Percentiles rank a stretch among this genome's conserved stretches.
phyloP scores from a whole-genome alignment of 2,113 vertebrate genomes.

The Gasterosteus aculeatus region DNA sequence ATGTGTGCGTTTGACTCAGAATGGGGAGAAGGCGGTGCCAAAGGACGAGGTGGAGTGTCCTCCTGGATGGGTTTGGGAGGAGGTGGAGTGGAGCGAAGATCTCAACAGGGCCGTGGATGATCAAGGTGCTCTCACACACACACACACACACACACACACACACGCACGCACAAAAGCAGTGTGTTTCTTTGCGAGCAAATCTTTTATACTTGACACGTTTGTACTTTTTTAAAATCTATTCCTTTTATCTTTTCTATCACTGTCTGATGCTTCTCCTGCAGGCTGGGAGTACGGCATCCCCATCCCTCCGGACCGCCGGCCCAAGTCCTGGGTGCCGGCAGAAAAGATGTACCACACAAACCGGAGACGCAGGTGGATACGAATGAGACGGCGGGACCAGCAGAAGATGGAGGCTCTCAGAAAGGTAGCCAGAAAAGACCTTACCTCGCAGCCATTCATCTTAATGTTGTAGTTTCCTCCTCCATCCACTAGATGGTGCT shows the following conservation, averaged over 20 bases:
- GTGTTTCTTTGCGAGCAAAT: too few relatives aligned
- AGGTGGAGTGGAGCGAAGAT: slow-evolving; percentile 95
- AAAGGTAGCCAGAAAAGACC: slow-evolving; percentile 73
- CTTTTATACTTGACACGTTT: neutral
- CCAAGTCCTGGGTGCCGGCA: slow-evolving; percentile 91
- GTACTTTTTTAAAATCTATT: too few relatives aligned
- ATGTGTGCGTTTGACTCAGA: slow-evolving; percentile 76
- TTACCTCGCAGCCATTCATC: neutral
- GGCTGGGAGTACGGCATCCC: slow-evolving; percentile 96
- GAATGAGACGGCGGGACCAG: slow-evolving; percentile 87
- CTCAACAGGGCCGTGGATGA: slow-evolving; percentile 97
- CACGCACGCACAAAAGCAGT: neutral
- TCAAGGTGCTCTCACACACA: slow-evolving; percentile 79
- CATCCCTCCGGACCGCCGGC: slow-evolving; percentile 90
- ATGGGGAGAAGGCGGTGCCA: slow-evolving; percentile 91
- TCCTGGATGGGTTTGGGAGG: slow-evolving; percentile 94
- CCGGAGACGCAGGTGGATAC: slow-evolving; percentile 90
- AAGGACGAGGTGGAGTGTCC: slow-evolving; percentile 95
- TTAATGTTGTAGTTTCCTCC: neutral
- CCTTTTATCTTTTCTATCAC: too few relatives aligned
- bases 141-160: neutral
- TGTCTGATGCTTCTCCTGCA: slow-evolving; percentile 49
- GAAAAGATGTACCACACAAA: slow-evolving; percentile 99
- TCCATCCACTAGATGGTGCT: slow-evolving; percentile 37
- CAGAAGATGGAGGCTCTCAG: slow-evolving; percentile 84